These are phyloP conservation scores for Mechanitis mazaeus DNA, from an alignment of 2,888 invertebrate genomes.

Conservation along the genomic window DNA sequence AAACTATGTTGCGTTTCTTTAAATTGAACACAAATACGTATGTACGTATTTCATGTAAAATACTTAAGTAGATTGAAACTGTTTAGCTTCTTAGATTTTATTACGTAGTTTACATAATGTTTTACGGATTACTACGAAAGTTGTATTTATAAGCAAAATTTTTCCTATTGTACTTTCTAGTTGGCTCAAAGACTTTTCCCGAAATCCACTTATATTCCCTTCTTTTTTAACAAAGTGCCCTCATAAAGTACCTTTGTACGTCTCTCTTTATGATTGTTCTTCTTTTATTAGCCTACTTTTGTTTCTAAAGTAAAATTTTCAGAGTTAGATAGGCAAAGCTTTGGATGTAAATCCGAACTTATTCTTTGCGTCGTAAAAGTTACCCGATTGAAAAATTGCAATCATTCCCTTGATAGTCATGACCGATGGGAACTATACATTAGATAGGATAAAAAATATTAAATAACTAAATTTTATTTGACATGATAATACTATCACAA, in stretches of 20 bases:
- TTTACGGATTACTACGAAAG: too few relatives aligned
- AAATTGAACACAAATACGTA: too few relatives aligned
- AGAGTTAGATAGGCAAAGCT: constrained; percentile 65
- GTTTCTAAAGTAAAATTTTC: constrained; percentile 73
- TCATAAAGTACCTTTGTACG: constrained; percentile 50
- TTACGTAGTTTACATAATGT: too few relatives aligned
- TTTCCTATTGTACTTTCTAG: neutral
- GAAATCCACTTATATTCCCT: constrained; percentile 33
- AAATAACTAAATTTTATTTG: constrained; percentile 1
- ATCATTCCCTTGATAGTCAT: constrained; percentile 7
- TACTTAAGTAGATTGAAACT: constrained; percentile 20
- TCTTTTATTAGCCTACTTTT: constrained; percentile 75
- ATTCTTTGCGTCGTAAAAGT: constrained; percentile 67
- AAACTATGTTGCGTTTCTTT: neutral
- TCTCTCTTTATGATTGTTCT: constrained; percentile 74
- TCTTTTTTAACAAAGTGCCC: constrained; percentile 54
- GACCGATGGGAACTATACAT: neutral
- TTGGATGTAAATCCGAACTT: constrained; percentile 70
- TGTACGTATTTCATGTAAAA: constrained; percentile 3
- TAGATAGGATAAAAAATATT: neutral
- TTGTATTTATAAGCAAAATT: too few relatives aligned
- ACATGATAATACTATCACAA: too few relatives aligned
- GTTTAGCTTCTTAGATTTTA: neutral
- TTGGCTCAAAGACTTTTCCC: constrained; percentile 20
- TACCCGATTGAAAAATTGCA: constrained; percentile 65